phyloP scores from a whole-genome alignment of 2,113 vertebrate species.

The Sylvietta virens region DNA sequence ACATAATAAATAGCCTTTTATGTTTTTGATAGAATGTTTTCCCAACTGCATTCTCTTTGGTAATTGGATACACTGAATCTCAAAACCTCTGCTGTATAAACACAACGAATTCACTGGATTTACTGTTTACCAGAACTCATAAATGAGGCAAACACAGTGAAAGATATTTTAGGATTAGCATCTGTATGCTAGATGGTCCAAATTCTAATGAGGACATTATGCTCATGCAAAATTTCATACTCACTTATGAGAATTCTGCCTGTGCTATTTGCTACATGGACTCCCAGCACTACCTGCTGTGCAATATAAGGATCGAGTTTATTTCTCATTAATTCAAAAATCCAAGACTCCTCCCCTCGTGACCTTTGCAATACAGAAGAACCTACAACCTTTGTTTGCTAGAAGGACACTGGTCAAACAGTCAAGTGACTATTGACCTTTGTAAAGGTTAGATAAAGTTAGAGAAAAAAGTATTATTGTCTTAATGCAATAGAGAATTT shows the following conservation, averaged over 20 bases:
- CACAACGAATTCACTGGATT: neutral
- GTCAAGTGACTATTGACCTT: neutral
- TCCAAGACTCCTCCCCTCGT: neutral
- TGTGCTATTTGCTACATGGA: neutral
- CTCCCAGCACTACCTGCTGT: neutral
- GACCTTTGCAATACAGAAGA: neutral
- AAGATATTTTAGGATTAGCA: slow-evolving; percentile 45
- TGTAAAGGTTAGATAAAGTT: neutral
- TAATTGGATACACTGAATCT: neutral
- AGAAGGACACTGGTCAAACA: neutral
- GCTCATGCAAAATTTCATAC: neutral
- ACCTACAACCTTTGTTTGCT: neutral
- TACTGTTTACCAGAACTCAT: slow-evolving; percentile 8
- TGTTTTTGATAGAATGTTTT: neutral
- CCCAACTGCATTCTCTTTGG: neutral
- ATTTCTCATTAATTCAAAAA: neutral
- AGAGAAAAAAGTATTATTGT: neutral
- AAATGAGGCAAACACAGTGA: neutral
- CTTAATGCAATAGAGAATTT: neutral
- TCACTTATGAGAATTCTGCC: neutral
- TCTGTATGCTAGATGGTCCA: slow-evolving; percentile 22
- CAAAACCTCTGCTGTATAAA: neutral
- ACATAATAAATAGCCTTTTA: neutral
- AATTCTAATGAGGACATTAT: slow-evolving; percentile 8
- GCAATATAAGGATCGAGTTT: neutral